phyloP scores from a whole-genome alignment of 2,113 vertebrate genomes.

The Periophthalmus modestus region DNA sequence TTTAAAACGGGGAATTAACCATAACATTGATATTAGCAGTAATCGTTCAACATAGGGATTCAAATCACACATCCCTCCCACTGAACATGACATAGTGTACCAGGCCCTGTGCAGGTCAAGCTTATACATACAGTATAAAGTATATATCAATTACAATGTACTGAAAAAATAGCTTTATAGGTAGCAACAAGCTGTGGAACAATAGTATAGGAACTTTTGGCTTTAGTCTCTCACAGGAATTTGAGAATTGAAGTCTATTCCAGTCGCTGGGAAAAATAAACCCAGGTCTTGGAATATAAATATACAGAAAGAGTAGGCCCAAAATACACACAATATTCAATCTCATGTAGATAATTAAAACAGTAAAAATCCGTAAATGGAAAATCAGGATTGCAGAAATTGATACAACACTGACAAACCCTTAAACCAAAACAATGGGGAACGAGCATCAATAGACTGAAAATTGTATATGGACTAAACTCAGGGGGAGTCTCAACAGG shows the following conservation, averaged over 20 bases:
- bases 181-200: slow-evolving; percentile 61
- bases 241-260: slow-evolving; percentile 74
- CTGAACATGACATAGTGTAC: slow-evolving; percentile 57
- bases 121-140: slow-evolving; percentile 63
- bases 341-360: slow-evolving; percentile 47
- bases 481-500: slow-evolving; percentile 31
- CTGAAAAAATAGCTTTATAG: slow-evolving; percentile 54
- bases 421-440: slow-evolving; percentile 38
- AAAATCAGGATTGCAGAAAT: slow-evolving; percentile 43
- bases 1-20: slow-evolving; percentile 65
- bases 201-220: slow-evolving; percentile 63
- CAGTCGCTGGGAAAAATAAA: slow-evolving; percentile 49
- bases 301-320: slow-evolving; percentile 60
- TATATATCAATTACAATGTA: slow-evolving; percentile 46
- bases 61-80: slow-evolving; percentile 55
- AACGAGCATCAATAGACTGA: neutral
- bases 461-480: slow-evolving; percentile 32
- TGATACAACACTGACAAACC: slow-evolving; percentile 52
- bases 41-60: slow-evolving; percentile 64
- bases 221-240: slow-evolving; percentile 73
- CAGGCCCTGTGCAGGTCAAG: slow-evolving; percentile 48
- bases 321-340: slow-evolving; percentile 59
- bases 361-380: slow-evolving; percentile 53
- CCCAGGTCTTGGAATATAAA: slow-evolving; percentile 69
- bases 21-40: slow-evolving; percentile 66